Conservation (phyloP, 2,113 vertebrate species). For the Campylorhamphus procurvoides region DNA sequence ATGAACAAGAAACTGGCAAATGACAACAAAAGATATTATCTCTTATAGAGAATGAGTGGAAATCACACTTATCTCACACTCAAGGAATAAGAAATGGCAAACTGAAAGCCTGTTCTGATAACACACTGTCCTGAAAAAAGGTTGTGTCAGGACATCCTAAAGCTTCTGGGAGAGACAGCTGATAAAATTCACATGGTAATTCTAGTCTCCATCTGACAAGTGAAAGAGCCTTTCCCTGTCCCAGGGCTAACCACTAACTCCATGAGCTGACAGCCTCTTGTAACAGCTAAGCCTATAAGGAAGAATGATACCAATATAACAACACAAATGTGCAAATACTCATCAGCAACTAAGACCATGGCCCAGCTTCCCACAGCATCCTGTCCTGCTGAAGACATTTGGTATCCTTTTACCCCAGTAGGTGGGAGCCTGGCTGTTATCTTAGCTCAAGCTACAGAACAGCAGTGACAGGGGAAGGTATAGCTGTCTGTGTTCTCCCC, state of each 20-base stretch:
- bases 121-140: background rate
- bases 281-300: background rate
- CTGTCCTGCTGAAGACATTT: background rate
- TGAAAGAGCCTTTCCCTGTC: background rate
- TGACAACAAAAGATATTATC: background rate
- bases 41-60: background rate
- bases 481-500: background rate
- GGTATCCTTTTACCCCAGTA: background rate
- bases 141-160: background rate
- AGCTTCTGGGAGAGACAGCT: background rate
- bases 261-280: fast-evolving
- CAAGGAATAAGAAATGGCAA: background rate
- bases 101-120: background rate
- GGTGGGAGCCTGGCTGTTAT: background rate
- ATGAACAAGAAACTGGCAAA: background rate
- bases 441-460: background rate
- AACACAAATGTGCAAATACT: background rate
- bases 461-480: background rate
- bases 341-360: background rate
- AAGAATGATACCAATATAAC: background rate
- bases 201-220: background rate
- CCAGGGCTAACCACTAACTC: background rate
- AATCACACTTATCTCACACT: background rate
- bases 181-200: background rate
- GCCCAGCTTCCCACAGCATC: background rate